Base-by-base conservation (phyloP, 1,140 invertebrate genomes). In the Drosophila prosaltans region DNA sequence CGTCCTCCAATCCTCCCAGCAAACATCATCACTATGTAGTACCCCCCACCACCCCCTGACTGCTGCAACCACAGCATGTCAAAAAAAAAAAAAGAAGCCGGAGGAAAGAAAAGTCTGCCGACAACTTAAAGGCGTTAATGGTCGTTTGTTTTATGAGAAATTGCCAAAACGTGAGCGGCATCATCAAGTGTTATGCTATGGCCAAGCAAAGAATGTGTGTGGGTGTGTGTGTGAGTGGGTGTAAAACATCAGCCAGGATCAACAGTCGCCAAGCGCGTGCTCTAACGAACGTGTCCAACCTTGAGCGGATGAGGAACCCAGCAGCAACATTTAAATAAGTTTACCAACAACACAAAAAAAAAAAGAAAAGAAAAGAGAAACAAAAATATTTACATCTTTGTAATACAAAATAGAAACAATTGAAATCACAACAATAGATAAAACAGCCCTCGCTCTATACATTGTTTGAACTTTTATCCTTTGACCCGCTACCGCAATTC, bases 111-210 rank as follows among this genome's bases (percentile, higher is more conserved):
- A 80, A 80, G 71, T 81, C 80, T 74, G 83, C 83, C 84, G 83
- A 88, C 83, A 88, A 88, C 83, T 88, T 88, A 88, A 88, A 88
- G 84, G 84, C 84, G 84, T 88, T 91, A 91, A 91, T 91, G 90
- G 90, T 85, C 90, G 90, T 91, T 91, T 91, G 90, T 91, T 91
- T 91, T 91, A 91, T 91, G 90, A 91, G 90, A 91, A 91, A 91
- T 91, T 91, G 90, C 90, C 81, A 80, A 90, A 90, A 91, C 90
- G 90, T 91, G 90, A 79, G 68, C 69, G 26, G 90, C 81, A 91
- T 91, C 64, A 63, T n/a, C 59, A 91, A 75, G 57, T 59, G 9
- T 40, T n/a, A 40, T 30, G 24, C 21, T 21, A 1, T 40, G 24
- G 54, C 61, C 30, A 10, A 10, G 65, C 66, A 54, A 71, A 61